phyloP scores from a whole-genome alignment of 2,888 invertebrate species.

The Metalampra italica region DNA sequence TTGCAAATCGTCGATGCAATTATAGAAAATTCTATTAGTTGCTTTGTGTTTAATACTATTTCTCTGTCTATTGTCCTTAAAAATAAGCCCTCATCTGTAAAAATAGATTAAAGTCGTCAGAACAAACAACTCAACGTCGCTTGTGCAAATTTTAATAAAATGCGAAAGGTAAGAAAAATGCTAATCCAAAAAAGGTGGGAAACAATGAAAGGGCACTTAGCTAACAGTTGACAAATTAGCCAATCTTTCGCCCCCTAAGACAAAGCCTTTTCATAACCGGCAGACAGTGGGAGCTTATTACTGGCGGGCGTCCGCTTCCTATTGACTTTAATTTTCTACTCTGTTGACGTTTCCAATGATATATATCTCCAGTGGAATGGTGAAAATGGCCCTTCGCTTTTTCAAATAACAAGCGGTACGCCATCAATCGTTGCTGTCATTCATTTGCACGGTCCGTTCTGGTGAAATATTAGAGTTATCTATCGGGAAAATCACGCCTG shows the following conservation, averaged over 20 bases:
- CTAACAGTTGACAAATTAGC: slow-evolving; percentile 67
- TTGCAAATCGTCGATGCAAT: too few species aligned
- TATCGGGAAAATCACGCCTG: slow-evolving; percentile 62
- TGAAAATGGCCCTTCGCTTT: slow-evolving; percentile 71
- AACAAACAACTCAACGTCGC: slow-evolving; percentile 1
- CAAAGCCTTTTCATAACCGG: slow-evolving; percentile 59
- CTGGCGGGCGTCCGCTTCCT: slow-evolving; percentile 47
- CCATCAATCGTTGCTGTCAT: slow-evolving; percentile 71
- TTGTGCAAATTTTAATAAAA: slow-evolving; percentile 32
- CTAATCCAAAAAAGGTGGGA: slow-evolving; percentile 41
- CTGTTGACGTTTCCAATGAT: slow-evolving; percentile 74
- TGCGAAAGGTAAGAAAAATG: slow-evolving; percentile 35
- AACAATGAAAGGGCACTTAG: slow-evolving; percentile 66
- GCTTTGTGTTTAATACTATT: too few species aligned
- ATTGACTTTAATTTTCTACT: slow-evolving; percentile 77
- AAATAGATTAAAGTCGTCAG: neutral
- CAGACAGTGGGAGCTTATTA: slow-evolving; percentile 55
- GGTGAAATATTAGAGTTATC: slow-evolving; percentile 72
- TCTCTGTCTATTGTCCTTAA: too few species aligned
- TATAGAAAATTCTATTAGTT: too few species aligned
- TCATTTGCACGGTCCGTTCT: slow-evolving; percentile 65
- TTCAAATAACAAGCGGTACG: slow-evolving; percentile 72
- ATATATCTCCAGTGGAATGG: slow-evolving; percentile 63
- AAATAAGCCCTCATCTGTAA: neutral
- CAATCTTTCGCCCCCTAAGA: slow-evolving; percentile 55